Base-by-base conservation (phyloP, 2,888 invertebrate genomes). In the Meteorus cinctellus region DNA sequence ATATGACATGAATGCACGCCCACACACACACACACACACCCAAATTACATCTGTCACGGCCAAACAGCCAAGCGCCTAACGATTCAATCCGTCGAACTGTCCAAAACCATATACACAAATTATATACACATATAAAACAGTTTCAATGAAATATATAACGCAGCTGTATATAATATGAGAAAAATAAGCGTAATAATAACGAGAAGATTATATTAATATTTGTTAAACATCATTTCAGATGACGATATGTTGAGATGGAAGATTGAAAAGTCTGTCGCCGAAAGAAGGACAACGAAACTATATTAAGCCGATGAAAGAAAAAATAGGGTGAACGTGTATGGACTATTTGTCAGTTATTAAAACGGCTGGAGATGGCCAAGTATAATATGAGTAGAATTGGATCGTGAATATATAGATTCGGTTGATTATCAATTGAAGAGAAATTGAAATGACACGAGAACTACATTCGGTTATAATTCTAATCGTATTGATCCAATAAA, bases 31-130 rank as follows among this genome's bases (percentile, higher is more conserved):
- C 12, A 41, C 41, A 12, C 2, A 12, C 12, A 41, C 12, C 4
- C 5, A 34, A 34, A 48, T 6, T 48, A 48, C 48, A n/a, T 62
- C 55, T 45, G 71, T 62, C 71, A 71, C n/a, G 45, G 41, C 19
- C 14, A 60, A 62, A 71, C 14, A 36, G 16, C 29, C 48, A 31
- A 45, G 29, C 31, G 71, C 62, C 41, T 14, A 48, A 72, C 63
- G 60, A 45, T 12, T 19, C 71, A 63, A 72, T 72, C 31, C 29
- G 29, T 19, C 10, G 19, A 55, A 55, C 19, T 55, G 19, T 19
- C 19, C 55, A 8, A 55, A 55, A 4, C n/a, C 19, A 55, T 48
- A 48, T 5, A 51, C 5, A n/a, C n/a, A n/a, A 51, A 51, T 51
- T 1, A n/a, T n/a, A 55, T 24, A 55, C 5, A 55, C n/a, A 24